phyloP scores from a whole-genome alignment of 1,140 invertebrate species.

The Planococcus citri region DNA sequence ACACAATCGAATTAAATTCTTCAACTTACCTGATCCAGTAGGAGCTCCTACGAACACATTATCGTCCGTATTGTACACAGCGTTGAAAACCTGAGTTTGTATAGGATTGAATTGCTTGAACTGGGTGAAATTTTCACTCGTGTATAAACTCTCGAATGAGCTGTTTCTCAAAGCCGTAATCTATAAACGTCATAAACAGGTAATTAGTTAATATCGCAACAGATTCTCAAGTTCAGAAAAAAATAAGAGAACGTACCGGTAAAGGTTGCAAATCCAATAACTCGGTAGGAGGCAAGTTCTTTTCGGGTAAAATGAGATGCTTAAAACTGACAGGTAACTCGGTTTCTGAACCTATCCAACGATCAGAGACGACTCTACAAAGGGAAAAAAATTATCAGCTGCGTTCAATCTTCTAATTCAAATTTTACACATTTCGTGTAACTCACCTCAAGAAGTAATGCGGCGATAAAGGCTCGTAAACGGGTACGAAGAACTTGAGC shows the following conservation, averaged over 20 bases:
- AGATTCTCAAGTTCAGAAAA: neutral
- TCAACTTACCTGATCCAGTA: conserved; percentile 56
- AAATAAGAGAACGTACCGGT: conserved; percentile 42
- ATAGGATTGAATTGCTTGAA: conserved; percentile 97
- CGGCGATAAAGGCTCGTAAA: conserved; percentile 95
- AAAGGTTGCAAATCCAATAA: conserved; percentile 94
- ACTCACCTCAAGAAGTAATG: conserved; percentile 80
- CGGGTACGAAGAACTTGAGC: conserved; percentile 96
- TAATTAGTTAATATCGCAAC: conserved; percentile 14
- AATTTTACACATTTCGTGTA: conserved; percentile 35
- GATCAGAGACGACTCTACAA: conserved; percentile 37
- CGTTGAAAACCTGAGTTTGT: conserved; percentile 99
- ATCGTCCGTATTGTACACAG: conserved; percentile 96
- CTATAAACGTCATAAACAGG: conserved; percentile 22
- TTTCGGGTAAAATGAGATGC: conserved; percentile 94
- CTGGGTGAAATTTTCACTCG: conserved; percentile 40
- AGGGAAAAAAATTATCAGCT: conserved; percentile 20
- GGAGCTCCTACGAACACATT: conserved; percentile 98
- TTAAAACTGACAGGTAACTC: conserved; percentile 94
- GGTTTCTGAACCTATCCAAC: conserved; percentile 88
- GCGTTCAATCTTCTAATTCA: neutral
- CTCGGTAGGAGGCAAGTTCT: conserved; percentile 95
- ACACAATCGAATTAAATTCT: too few relatives aligned
- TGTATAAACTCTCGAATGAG: conserved; percentile 75
- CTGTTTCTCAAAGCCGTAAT: conserved; percentile 68